Evolutionary conservation across 2,113 vertebrate species (phyloP).

Genomic region (Platycercus adscitus): DNA sequence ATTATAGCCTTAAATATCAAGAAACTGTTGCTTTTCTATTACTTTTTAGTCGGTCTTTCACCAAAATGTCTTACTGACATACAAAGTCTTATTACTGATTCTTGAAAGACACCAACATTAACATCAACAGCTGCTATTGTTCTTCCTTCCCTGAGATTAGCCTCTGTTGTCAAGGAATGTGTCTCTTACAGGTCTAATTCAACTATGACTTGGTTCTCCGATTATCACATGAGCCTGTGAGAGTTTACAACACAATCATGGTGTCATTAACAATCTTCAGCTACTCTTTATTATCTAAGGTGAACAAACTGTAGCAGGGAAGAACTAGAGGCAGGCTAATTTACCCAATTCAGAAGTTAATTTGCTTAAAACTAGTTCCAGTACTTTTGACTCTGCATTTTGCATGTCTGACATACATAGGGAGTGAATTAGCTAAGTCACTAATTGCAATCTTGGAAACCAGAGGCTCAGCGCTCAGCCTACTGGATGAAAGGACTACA

Average conservation of each 20-base stretch:
- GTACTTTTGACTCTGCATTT: background rate
- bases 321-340: background rate
- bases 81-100: background rate
- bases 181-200: background rate
- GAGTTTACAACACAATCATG: background rate
- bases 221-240: background rate
- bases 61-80: background rate
- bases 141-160: background rate
- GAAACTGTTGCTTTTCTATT: background rate
- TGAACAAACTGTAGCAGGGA: background rate
- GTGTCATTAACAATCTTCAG: background rate
- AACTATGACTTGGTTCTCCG: background rate
- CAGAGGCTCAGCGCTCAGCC: background rate
- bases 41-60: background rate
- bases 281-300: background rate
- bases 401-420: background rate
- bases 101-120: background rate
- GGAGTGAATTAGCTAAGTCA: background rate
- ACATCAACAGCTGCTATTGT: background rate
- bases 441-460: background rate
- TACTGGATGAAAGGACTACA: background rate
- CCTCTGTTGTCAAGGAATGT: background rate
- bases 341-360: background rate
- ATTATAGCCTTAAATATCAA: background rate
- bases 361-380: background rate